A percentile compares a stretch with the other conserved stretches of the same genome.
These are phyloP conservation scores for Lampropteryx suffumata DNA, from an alignment of 2,888 invertebrate genomes.

Conservation along the genomic window DNA sequence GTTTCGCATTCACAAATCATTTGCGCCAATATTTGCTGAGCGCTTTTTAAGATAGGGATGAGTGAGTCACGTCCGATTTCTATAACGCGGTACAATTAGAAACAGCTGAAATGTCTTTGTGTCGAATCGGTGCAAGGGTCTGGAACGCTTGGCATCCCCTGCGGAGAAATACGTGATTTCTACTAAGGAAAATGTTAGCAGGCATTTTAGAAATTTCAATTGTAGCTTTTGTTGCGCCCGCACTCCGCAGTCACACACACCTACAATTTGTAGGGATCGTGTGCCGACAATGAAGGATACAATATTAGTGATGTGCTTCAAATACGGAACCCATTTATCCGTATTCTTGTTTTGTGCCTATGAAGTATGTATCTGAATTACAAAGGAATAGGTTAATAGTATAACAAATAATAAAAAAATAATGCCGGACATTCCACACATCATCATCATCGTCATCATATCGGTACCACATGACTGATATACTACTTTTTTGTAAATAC, in stretches of 20 bases:
- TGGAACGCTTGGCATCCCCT: constrained; percentile 56
- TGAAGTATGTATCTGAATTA: no score
- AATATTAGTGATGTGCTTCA: constrained; percentile 17
- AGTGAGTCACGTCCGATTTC: constrained; percentile 8
- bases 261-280: constrained; percentile 71
- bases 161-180: constrained; percentile 68
- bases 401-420: no score
- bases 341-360: not conserved
- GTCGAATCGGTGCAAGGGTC: constrained; percentile 54
- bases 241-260: constrained; percentile 47
- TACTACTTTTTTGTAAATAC: no score
- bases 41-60: constrained; percentile 1
- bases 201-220: constrained; percentile 79
- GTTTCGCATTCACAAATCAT: constrained; percentile 15
- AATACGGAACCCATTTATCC: constrained; percentile 5
- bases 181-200: constrained; percentile 72
- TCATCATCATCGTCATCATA: no score
- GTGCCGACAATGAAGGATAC: constrained; percentile 61
- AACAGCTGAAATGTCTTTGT: constrained; percentile 53
- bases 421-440: no score
- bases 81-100: constrained; percentile 56
- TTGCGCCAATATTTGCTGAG: constrained; percentile 8
- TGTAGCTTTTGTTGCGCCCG: constrained; percentile 71
- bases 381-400: no score
- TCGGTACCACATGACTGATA: no score